Conservation (phyloP, 2,113 vertebrate genomes). For the Nycticorax nycticorax region DNA sequence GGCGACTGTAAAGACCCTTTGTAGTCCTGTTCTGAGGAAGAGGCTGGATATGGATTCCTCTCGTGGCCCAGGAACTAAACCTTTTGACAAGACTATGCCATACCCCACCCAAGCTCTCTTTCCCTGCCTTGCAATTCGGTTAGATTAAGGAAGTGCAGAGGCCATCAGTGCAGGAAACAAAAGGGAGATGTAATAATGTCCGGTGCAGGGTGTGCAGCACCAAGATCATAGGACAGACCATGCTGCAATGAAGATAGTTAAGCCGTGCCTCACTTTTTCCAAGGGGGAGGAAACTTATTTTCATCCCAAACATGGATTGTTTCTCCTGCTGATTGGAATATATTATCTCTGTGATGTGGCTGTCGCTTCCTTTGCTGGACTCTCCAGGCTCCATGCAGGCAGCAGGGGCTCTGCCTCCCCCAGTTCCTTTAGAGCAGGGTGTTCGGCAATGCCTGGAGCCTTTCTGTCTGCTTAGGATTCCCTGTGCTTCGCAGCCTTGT, state of each 20-base stretch:
- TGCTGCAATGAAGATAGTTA: background rate
- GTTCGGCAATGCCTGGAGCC: background rate
- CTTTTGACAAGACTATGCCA: background rate
- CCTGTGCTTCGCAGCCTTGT: background rate
- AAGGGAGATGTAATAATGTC: background rate
- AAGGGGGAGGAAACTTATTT: background rate
- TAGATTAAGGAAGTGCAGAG: background rate
- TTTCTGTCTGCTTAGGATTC: background rate
- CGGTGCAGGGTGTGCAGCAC: background rate
- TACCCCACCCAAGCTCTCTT: background rate
- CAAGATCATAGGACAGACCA: background rate
- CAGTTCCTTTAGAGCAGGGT: background rate
- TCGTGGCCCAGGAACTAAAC: background rate
- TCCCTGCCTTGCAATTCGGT: background rate
- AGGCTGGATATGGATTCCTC: background rate
- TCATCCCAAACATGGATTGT: background rate
- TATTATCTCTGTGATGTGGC: fast-evolving
- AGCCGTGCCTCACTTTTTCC: background rate
- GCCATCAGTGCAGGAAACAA: background rate
- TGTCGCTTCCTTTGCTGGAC: background rate
- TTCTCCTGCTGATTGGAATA: fast-evolving
- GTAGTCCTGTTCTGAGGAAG: background rate
- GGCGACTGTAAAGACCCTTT: background rate
- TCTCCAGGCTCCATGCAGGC: background rate
- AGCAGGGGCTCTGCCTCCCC: background rate